These are phyloP conservation scores for Hippocampus abdominalis DNA, from an alignment of 2,113 vertebrate genomes.

Conservation along the genomic window DNA sequence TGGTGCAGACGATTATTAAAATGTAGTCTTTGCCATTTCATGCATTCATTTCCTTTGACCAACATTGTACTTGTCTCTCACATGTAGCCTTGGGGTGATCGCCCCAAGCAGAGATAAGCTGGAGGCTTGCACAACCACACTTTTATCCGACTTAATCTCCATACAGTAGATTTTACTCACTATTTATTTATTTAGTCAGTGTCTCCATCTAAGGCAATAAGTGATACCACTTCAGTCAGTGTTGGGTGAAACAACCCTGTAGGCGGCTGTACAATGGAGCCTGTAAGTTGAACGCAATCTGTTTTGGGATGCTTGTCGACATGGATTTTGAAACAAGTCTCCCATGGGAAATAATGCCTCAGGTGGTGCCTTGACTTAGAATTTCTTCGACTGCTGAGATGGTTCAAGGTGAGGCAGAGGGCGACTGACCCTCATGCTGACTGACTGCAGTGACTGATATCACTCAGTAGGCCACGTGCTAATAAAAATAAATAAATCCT, in stretches of 20 bases:
- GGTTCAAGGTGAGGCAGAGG: too few species aligned
- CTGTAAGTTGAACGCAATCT: not conserved
- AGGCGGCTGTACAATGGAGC: not conserved
- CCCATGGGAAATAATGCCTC: too few species aligned
- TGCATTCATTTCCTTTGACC: not conserved
- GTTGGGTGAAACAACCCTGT: not conserved
- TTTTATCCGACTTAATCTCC: not conserved
- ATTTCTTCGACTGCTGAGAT: too few species aligned
- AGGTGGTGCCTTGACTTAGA: too few species aligned
- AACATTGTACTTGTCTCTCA: not conserved
- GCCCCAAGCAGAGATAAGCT: not conserved
- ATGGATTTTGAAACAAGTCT: too few species aligned
- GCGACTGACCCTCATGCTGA: too few species aligned
- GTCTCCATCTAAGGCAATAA: not conserved
- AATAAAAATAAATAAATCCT: too few species aligned
- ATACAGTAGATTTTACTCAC: not conserved
- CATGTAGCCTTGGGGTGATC: not conserved
- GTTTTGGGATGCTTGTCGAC: not conserved
- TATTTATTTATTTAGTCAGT: not conserved
- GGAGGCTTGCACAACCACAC: not conserved
- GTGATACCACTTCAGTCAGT: not conserved
- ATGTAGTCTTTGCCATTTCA: not conserved
- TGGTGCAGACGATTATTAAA: not conserved
- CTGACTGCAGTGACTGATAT: too few species aligned
- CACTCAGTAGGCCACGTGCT: too few species aligned